Evolutionary conservation across 2,888 invertebrate genomes (phyloP).

Genomic region (Drosophila buzzatii): DNA sequence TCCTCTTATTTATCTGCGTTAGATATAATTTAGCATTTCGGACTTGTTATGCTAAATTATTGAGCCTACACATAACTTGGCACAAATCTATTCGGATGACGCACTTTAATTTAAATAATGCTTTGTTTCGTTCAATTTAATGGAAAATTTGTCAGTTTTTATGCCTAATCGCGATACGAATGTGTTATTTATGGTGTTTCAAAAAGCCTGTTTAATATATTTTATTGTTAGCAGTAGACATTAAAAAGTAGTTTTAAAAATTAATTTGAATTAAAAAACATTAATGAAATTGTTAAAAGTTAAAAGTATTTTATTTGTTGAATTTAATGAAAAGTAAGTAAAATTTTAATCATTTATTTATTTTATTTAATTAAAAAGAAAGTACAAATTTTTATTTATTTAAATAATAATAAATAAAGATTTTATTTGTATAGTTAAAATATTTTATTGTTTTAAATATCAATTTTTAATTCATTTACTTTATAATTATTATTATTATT

Average conservation of each 20-base stretch:
- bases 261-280: background rate
- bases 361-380: no score
- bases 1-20: constrained; percentile 11
- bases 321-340: no score
- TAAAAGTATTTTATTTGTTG: no score
- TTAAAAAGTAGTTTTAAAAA: background rate
- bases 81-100: constrained; percentile 32
- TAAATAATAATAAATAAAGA: no score
- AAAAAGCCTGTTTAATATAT: background rate
- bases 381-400: no score
- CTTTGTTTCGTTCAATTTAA: constrained; percentile 26
- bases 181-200: constrained; percentile 19
- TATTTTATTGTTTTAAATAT: no score
- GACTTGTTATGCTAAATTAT: constrained; percentile 48
- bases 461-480: no score
- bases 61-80: constrained; percentile 3
- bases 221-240: background rate
- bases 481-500: no score
- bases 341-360: no score
- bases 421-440: no score
- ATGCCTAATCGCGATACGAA: constrained; percentile 2
- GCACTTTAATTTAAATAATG: constrained; percentile 46
- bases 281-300: background rate
- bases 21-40: constrained; percentile 9
- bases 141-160: constrained; percentile 43